Evolutionary conservation across 2,113 vertebrate genomes (phyloP).

Genomic region (Zosterops hypoxanthus): DNA sequence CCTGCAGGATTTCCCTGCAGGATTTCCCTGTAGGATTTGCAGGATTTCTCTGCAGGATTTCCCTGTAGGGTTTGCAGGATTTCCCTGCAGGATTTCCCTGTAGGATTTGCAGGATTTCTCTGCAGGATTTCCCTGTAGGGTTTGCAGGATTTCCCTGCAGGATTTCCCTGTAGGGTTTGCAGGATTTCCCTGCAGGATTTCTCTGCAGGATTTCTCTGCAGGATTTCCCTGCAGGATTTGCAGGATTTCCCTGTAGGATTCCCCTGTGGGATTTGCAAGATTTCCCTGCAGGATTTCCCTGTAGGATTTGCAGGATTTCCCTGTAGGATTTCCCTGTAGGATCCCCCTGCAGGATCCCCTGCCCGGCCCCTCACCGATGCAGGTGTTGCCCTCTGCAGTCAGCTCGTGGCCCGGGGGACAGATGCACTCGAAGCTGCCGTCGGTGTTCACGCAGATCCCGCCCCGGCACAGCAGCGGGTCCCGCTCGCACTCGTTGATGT

Average conservation of each 20-base stretch:
- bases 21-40: no score
- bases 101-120: no score
- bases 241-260: no score
- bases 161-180: no score
- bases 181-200: not conserved
- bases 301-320: not conserved
- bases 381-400: slow-evolving; percentile 79
- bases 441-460: slow-evolving; percentile 89
- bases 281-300: not conserved
- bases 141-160: no score
- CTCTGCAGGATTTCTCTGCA: not conserved
- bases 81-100: no score
- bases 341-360: no score
- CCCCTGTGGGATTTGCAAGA: no score
- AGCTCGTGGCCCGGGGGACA: slow-evolving; percentile 87
- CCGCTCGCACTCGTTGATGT: slow-evolving; percentile 89
- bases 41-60: not conserved
- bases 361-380: slow-evolving; percentile 77
- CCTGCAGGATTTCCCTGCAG: no score
- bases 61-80: no score
- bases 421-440: slow-evolving; percentile 90
- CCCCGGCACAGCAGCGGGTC: slow-evolving; percentile 88
- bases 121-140: not conserved
- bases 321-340: no score
- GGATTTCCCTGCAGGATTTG: not conserved